phyloP scores from a whole-genome alignment of 2,113 vertebrate genomes.

The Polypterus bichir region DNA sequence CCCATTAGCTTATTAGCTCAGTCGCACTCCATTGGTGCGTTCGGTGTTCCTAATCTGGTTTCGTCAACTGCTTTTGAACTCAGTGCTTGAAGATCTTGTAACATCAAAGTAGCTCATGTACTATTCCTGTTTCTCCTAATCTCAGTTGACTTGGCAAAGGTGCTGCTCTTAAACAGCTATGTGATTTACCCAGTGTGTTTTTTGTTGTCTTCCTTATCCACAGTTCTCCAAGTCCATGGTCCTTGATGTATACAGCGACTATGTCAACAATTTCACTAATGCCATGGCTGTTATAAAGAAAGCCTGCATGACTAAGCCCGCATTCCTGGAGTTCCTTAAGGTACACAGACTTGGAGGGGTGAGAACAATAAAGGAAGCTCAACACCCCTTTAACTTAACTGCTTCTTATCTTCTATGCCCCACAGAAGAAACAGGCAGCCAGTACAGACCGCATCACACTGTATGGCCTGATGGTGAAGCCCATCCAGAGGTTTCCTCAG shows the following conservation, averaged over 20 bases:
- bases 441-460: slow-evolving; percentile 83
- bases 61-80: no score
- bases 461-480: slow-evolving; percentile 92
- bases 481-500: slow-evolving; percentile 90
- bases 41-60: no score
- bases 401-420: neutral
- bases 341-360: slow-evolving; percentile 34
- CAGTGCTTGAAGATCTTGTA: no score
- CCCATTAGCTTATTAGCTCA: no score
- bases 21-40: no score
- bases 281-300: slow-evolving; percentile 94
- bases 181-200: slow-evolving; percentile 18
- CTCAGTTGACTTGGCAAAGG: no score
- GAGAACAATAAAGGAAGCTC: no score
- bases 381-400: neutral
- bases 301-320: slow-evolving; percentile 83
- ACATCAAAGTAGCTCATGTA: no score
- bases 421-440: slow-evolving; percentile 76
- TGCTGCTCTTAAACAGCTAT: slow-evolving; percentile 10
- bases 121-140: no score
- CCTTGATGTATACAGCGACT: slow-evolving; percentile 87
- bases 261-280: slow-evolving; percentile 91
- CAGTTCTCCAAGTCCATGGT: slow-evolving; percentile 98
- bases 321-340: slow-evolving; percentile 93
- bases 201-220: neutral